Conservation (phyloP, 1,140 invertebrate species). For the Chymomyza costata region DNA sequence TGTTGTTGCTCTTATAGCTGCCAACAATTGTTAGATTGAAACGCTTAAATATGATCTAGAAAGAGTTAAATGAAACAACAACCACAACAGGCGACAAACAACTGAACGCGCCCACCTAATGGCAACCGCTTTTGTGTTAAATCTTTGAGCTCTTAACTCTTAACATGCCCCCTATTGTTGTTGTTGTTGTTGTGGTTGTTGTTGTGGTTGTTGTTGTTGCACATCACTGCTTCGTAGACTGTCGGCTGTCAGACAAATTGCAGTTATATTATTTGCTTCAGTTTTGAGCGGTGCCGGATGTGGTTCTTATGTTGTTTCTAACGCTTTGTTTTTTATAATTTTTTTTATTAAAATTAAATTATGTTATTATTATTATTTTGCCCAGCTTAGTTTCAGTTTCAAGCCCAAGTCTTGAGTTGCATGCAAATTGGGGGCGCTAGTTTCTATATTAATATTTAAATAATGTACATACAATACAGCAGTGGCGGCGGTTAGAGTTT, state of each 20-base stretch:
- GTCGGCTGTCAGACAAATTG: conserved; percentile 31
- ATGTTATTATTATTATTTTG: conserved; percentile 51
- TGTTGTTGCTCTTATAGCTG: conserved; percentile 14
- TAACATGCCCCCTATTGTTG: neutral
- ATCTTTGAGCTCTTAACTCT: conserved; percentile 1
- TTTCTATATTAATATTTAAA: too few species aligned
- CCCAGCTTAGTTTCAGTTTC: too few species aligned
- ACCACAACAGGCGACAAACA: conserved; percentile 28
- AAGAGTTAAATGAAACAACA: conserved; percentile 43
- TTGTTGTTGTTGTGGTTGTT: conserved; percentile 2
- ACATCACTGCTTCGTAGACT: conserved; percentile 29
- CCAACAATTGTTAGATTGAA: conserved; percentile 54
- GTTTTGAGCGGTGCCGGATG: conserved; percentile 54
- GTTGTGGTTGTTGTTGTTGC: conserved; percentile 33
- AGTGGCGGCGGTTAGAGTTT: too few species aligned
- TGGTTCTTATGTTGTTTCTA: conserved; percentile 36
- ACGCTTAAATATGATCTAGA: conserved; percentile 70
- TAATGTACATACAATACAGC: too few species aligned
- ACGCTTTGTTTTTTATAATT: conserved; percentile 4
- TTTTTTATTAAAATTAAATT: conserved; percentile 41
- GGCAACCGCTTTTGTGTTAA: too few species aligned
- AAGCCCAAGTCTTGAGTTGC: neutral
- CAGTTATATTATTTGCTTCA: conserved; percentile 22
- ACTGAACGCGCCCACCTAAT: conserved; percentile 59
- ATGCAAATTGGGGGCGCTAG: conserved; percentile 5